Base-by-base conservation (phyloP, 2,797 vertebrate genomes). In the Tenualosa ilisha region DNA sequence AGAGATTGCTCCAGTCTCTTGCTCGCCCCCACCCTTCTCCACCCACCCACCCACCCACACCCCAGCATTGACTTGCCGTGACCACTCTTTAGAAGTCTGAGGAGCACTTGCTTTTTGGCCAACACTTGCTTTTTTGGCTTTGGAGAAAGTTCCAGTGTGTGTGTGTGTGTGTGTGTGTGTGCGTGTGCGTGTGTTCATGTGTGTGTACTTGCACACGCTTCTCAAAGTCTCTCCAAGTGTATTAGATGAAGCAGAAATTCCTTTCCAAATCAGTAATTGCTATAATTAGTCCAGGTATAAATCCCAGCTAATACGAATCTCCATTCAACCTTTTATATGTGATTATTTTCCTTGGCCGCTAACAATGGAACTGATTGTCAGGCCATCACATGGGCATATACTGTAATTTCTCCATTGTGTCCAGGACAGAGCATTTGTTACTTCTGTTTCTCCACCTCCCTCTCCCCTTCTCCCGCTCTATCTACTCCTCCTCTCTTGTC, bases 21-120 rank as follows among this genome's bases (percentile, higher is more conserved):
- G 3, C 24, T 68, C 61, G n/a, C 37, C 68, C 63, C 26, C 26
- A 37, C 68, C 31, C 68, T 37, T 17, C 26, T 20, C 31, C 31
- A 40, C 68, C 3, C 68, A 5, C 26, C n/a, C 61, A 26, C 24
- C n/a, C 65, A 43, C 72, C 72, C 37, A 15, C 72, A 1, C 37
- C 5, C 72, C 5, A 46, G 7, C 31, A 20, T 31, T 75, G 68
- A 9, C 6, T 43, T 8, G 37, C 72, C 37, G 40, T 79, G 72
- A 79, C 72, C 72, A 79, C 72, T 79, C 72, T 79, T 79, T 46
- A 79, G 72, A 79, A 79, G 72, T 46, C 37, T 46, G 72, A 40
- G 17, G 6, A 79, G 37, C 17, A 79, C 40, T 79, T 46, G 40
- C 72, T 46, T 43, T 79, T 79, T 79, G 37, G 37, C 72, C 72